These are phyloP conservation scores for Thamnaconus septentrionalis DNA, from an alignment of 2,113 vertebrate species.

Conservation along the genomic window DNA sequence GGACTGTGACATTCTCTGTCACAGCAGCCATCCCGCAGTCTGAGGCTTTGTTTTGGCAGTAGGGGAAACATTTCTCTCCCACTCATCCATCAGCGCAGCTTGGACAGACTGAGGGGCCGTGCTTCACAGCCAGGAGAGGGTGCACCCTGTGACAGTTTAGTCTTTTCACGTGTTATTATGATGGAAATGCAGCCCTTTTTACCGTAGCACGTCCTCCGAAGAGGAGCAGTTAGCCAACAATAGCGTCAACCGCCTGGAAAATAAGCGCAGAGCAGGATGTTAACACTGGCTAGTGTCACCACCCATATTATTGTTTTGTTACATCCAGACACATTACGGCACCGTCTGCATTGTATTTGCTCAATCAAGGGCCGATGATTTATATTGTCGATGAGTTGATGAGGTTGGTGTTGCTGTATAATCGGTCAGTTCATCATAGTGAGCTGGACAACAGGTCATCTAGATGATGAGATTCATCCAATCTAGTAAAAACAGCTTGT, in stretches of 20 bases:
- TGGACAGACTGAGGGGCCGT: slow-evolving; percentile 44
- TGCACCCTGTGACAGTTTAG: slow-evolving; percentile 52
- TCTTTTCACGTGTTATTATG: slow-evolving; percentile 52
- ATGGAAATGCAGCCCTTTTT: slow-evolving; percentile 56
- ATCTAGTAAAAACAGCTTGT: too few species aligned
- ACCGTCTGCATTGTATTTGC: slow-evolving; percentile 43
- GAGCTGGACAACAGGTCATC: too few species aligned
- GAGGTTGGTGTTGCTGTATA: too few species aligned
- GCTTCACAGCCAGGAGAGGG: slow-evolving; percentile 52
- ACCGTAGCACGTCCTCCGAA: slow-evolving; percentile 9
- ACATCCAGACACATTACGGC: slow-evolving; percentile 44
- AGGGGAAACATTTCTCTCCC: slow-evolving; percentile 27
- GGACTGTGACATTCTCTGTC: slow-evolving; percentile 50
- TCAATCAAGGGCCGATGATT: too few species aligned
- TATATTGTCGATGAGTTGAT: too few species aligned
- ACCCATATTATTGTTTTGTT: slow-evolving; percentile 43
- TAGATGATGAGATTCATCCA: too few species aligned
- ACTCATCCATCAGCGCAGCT: slow-evolving; percentile 48
- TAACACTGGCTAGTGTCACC: slow-evolving; percentile 41
- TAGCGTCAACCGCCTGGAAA: slow-evolving; percentile 4
- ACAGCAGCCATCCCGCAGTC: slow-evolving; percentile 50
- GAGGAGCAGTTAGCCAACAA: slow-evolving; percentile 35
- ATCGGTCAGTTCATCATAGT: too few species aligned
- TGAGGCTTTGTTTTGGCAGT: slow-evolving; percentile 47
- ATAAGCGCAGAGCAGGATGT: slow-evolving; percentile 37